Base-by-base conservation (phyloP, 2,888 invertebrate genomes). In the Ptychoptera albimana region DNA sequence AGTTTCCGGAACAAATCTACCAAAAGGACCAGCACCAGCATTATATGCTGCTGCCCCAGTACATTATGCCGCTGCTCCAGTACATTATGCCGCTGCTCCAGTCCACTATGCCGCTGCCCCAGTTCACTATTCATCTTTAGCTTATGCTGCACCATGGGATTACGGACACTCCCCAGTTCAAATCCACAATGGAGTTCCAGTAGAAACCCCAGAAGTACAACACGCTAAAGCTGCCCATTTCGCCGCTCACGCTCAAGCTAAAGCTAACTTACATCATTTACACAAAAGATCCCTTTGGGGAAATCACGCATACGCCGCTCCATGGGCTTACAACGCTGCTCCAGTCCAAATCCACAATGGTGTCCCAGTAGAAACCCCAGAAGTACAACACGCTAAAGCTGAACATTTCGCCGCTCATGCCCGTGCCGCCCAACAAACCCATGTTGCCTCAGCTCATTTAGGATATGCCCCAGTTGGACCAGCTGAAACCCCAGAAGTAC, bases 1-100 rank as follows among this genome's bases (percentile, higher is more conserved):
- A 57, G 77, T 77, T 9, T 65, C 74, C 11, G 78, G 75, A 36
- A 75, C 75, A 10, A 78, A 79, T 59, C 60, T 79, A 48, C 77
- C 78, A 2, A 64, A 69, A 51, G 70, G 75, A 34, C 75, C 77
- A 2, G 64, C 65, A 10, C 57, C 55, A 8, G 50, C 46, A 8
- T 49, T 48, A 32, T 55, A 54, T 7, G 46, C 52, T 31, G 50
- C 49, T 36, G 50, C 48, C 30, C 38, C 46, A 10, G 51, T 56
- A n/a, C 58, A 62, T 46, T 23, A 23, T 23, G 23, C 23, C 7
- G 59, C 57, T 46, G 46, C 45, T 23, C 46, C 48, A 23, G 23
- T 41, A 43, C 23, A n/a, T n/a, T n/a, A n/a, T n/a, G n/a, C n/a
- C n/a, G n/a, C n/a, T n/a, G 46, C 32, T n/a, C 55, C 37, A 37